phyloP scores from a whole-genome alignment of 2,113 vertebrate species.

The Cinclus cinclus region DNA sequence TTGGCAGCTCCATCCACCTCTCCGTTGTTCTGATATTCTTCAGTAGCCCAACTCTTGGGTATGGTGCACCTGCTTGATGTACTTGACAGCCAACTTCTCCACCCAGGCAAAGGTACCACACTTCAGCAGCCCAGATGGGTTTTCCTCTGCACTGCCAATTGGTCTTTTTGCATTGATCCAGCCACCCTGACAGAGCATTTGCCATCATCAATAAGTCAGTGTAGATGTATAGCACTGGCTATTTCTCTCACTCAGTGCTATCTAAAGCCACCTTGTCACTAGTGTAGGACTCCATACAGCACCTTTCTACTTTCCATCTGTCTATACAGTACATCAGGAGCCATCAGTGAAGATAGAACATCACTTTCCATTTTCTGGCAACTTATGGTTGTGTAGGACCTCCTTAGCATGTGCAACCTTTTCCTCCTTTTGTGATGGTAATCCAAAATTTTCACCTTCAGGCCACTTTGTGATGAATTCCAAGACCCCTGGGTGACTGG shows the following conservation, averaged over 20 bases:
- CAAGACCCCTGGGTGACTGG: neutral
- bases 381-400: neutral
- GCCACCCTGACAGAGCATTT: neutral
- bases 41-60: rapidly evolving
- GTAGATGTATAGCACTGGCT: neutral
- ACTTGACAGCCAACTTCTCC: neutral
- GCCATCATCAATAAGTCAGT: neutral
- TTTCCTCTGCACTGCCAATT: neutral
- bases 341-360: neutral
- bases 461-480: neutral
- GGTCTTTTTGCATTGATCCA: neutral
- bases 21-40: neutral
- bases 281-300: too few relatives aligned
- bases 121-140: neutral
- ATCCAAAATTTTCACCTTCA: neutral
- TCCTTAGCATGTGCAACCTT: neutral
- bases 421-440: neutral
- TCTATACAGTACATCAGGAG: neutral
- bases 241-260: neutral
- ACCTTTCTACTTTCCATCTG: neutral
- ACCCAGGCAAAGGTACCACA: neutral
- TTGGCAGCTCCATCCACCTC: rapidly evolving
- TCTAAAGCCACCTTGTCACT: neutral
- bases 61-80: too few relatives aligned
- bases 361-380: neutral